A percentile compares a stretch with the other conserved stretches of the same genome.
These are phyloP conservation scores for Echinarachnius parma DNA, from an alignment of 53 echinoderm and acorn worm genomes.

Conservation along the genomic window DNA sequence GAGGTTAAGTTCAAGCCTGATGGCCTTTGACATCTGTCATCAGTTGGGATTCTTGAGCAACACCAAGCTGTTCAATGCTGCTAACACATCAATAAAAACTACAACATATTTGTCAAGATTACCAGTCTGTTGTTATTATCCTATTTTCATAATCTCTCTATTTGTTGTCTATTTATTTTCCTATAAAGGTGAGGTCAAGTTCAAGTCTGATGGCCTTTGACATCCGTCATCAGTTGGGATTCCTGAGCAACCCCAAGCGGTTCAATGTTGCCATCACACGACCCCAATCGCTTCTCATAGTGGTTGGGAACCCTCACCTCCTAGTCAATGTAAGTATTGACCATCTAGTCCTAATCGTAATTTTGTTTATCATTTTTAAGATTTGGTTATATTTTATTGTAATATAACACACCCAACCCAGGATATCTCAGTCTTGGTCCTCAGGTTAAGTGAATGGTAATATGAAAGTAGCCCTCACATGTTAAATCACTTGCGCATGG, in stretches of 20 bases:
- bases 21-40: constrained; percentile 85
- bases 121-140: no score
- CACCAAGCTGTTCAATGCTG: constrained; percentile 93
- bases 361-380: no score
- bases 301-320: constrained; percentile 90
- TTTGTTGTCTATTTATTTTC: no score
- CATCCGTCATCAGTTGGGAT: constrained; percentile 85
- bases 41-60: constrained; percentile 95
- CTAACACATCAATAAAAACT: no score
- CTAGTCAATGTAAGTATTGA: constrained; percentile 61
- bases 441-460: no score
- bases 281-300: constrained; percentile 81
- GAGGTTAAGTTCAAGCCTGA: constrained; percentile 66
- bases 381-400: no score
- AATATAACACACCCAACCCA: no score
- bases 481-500: no score
- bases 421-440: no score
- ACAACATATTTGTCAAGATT: no score
- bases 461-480: no score
- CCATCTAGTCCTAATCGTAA: neutral
- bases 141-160: no score
- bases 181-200: constrained; percentile 68
- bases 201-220: constrained; percentile 82
- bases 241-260: constrained; percentile 94
- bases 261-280: constrained; percentile 97